These are phyloP conservation scores for Micrasema minimum DNA, from an alignment of 1,140 invertebrate genomes.

Conservation along the genomic window DNA sequence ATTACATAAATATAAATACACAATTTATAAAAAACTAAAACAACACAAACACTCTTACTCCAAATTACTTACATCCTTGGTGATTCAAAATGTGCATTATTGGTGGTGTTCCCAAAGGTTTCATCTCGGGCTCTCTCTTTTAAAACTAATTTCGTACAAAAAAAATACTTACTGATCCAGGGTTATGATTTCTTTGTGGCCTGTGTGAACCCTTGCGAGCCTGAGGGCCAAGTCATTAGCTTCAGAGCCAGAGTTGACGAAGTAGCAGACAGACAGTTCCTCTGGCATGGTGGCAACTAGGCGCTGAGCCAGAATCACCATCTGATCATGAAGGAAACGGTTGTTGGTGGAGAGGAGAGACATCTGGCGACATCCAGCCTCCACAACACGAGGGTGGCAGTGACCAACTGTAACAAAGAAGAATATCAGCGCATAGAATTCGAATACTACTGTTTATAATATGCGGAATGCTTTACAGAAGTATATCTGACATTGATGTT, in stretches of 20 bases:
- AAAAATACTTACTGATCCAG: slow-evolving; percentile 90
- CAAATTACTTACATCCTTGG: not conserved
- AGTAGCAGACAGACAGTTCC: slow-evolving; percentile 90
- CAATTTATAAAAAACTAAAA: not conserved
- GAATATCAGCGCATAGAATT: too few species aligned
- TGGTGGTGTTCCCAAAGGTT: not conserved
- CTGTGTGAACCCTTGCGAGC: slow-evolving; percentile 89
- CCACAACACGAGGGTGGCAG: slow-evolving; percentile 93
- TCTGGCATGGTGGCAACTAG: slow-evolving; percentile 85
- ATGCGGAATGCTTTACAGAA: too few species aligned
- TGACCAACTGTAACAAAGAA: slow-evolving; percentile 84
- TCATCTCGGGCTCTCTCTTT: not conserved
- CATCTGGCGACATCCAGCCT: slow-evolving; percentile 91
- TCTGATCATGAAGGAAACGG: slow-evolving; percentile 94
- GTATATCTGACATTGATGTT: too few species aligned
- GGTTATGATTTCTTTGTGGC: slow-evolving; percentile 89
- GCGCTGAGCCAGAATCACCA: slow-evolving; percentile 90
- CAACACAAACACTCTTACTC: too few species aligned
- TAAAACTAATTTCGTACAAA: too few species aligned
- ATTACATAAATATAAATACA: not conserved
- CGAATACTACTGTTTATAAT: too few species aligned
- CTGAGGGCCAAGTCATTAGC: slow-evolving; percentile 97
- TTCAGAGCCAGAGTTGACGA: slow-evolving; percentile 99
- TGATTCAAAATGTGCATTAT: too few species aligned
- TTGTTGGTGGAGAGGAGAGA: slow-evolving; percentile 91